phyloP scores from a whole-genome alignment of 2,888 invertebrate species.

The Desoria tigrina region DNA sequence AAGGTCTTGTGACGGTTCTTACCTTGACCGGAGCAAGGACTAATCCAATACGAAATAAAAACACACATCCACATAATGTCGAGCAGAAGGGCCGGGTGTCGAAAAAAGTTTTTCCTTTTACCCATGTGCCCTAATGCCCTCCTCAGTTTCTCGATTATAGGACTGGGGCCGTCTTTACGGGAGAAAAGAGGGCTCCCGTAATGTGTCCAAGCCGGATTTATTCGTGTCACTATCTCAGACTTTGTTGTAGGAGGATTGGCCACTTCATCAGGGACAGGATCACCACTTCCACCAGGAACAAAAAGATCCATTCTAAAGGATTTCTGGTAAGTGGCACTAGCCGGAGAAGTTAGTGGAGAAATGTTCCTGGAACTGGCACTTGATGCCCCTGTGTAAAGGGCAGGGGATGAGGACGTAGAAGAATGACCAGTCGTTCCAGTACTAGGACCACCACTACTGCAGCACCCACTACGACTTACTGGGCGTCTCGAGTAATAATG shows the following conservation, averaged over 20 bases:
- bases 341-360: neutral
- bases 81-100: neutral
- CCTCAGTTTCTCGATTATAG: neutral
- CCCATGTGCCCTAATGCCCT: neutral
- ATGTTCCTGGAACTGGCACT: neutral
- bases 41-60: slow-evolving; percentile 40
- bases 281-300: neutral
- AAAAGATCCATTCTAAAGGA: slow-evolving; percentile 1
- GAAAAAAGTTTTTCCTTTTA: slow-evolving; percentile 1
- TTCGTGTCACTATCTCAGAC: slow-evolving; percentile 10
- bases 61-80: slow-evolving; percentile 15
- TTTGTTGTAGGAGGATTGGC: slow-evolving; percentile 3
- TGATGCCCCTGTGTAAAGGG: neutral
- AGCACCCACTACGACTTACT: neutral
- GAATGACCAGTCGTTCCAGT: no score
- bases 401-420: neutral
- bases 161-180: neutral
- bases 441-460: no score
- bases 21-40: slow-evolving; percentile 48
- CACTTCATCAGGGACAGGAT: slow-evolving; percentile 7
- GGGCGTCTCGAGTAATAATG: neutral
- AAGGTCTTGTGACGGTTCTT: slow-evolving; percentile 10
- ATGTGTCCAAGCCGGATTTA: slow-evolving; percentile 2
- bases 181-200: neutral
- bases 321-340: neutral